phyloP scores from a whole-genome alignment of 1,140 invertebrate species.

The Tigriopus japonicus region DNA sequence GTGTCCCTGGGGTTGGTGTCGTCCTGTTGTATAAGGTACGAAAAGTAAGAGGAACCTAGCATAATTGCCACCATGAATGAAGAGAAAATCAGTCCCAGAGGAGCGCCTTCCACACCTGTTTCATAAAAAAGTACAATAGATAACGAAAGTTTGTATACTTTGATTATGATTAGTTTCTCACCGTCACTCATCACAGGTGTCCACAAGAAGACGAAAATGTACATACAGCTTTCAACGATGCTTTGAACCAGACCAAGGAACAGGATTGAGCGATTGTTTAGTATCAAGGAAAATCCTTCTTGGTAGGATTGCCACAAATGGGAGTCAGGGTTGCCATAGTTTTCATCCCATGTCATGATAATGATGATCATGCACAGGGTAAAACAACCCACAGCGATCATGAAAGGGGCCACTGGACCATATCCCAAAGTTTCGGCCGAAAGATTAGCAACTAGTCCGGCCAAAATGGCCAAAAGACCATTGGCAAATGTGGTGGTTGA shows the following conservation, averaged over 20 bases:
- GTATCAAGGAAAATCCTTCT: conserved; percentile 24
- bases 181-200: conserved; percentile 33
- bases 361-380: conserved; percentile 34
- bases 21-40: conserved; percentile 26
- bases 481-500: conserved; percentile 44
- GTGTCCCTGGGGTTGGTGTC: conserved; percentile 21
- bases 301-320: conserved; percentile 20
- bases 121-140: conserved; percentile 46
- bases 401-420: conserved; percentile 39
- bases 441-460: conserved; percentile 42
- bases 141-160: conserved; percentile 36
- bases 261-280: conserved; percentile 30
- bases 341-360: conserved; percentile 37
- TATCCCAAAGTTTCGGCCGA: conserved; percentile 37
- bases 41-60: conserved; percentile 43
- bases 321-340: conserved; percentile 33
- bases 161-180: too few species aligned
- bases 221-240: conserved; percentile 51
- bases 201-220: conserved; percentile 53
- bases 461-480: conserved; percentile 42
- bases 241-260: conserved; percentile 42
- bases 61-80: conserved; percentile 46
- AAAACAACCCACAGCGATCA: conserved; percentile 38
- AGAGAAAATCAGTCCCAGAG: conserved; percentile 36
- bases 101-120: conserved; percentile 19